phyloP scores from a whole-genome alignment of 2,113 vertebrate species.

The Scartelaos histophorus region DNA sequence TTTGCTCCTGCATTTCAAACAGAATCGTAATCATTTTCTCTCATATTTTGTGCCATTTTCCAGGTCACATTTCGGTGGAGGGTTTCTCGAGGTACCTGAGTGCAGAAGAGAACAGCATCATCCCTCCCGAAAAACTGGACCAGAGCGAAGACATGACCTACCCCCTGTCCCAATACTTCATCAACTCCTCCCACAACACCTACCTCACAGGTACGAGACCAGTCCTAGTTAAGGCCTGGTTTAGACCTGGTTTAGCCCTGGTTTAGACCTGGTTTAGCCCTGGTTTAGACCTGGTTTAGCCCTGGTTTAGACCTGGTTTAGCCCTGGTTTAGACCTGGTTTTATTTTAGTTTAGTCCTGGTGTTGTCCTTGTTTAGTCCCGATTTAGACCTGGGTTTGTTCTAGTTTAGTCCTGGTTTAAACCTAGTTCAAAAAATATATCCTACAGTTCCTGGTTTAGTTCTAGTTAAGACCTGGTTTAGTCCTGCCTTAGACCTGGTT shows the following conservation, averaged over 20 bases:
- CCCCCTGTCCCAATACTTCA: slow-evolving; percentile 96
- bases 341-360: no score
- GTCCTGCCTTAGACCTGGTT: no score
- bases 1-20: background rate
- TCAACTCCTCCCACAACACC: slow-evolving; percentile 95
- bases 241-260: background rate
- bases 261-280: no score
- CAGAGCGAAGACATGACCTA: slow-evolving; percentile 97
- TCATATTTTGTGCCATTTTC: slow-evolving; percentile 1
- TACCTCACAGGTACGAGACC: slow-evolving; percentile 76
- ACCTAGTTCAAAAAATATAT: no score
- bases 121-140: slow-evolving; percentile 97
- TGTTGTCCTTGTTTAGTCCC: no score
- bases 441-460: no score
- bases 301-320: no score
- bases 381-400: no score
- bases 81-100: slow-evolving; percentile 92
- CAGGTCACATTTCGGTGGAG: slow-evolving; percentile 96
- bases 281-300: no score
- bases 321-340: no score
- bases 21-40: background rate
- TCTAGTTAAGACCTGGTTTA: no score
- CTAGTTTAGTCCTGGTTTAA: background rate
- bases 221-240: background rate
- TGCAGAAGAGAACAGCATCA: slow-evolving; percentile 94